Conservation (phyloP, 2,113 vertebrate genomes). For the Antechinus flavipes region DNA sequence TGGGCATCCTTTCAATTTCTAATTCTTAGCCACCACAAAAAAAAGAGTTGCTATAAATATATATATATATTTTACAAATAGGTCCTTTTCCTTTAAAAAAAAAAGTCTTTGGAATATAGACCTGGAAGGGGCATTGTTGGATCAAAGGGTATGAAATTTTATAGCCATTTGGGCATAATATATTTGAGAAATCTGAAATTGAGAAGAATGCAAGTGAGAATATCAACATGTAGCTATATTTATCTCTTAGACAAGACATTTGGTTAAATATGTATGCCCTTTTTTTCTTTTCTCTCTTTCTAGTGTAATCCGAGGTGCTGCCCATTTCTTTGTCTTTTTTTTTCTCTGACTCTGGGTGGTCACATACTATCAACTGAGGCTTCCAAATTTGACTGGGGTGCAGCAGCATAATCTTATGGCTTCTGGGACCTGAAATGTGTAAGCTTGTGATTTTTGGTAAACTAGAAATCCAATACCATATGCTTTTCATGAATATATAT, state of each 20-base stretch:
- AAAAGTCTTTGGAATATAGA: too few relatives aligned
- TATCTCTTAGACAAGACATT: background rate
- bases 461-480: background rate
- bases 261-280: background rate
- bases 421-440: background rate
- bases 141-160: too few relatives aligned
- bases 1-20: too few relatives aligned
- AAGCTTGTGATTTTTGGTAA: background rate
- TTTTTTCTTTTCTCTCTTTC: background rate
- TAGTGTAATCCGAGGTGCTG: background rate
- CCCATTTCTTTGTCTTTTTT: background rate
- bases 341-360: background rate
- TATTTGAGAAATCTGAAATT: background rate
- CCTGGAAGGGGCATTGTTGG: too few relatives aligned
- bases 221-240: background rate
- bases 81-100: too few relatives aligned
- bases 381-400: background rate
- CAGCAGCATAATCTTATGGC: background rate
- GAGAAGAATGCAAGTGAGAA: background rate
- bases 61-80: too few relatives aligned
- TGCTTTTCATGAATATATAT: background rate
- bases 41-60: too few relatives aligned
- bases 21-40: too few relatives aligned
- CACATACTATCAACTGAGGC: background rate
- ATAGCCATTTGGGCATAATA: too few relatives aligned